These are phyloP conservation scores for Hemicordylus capensis DNA, from an alignment of 2,113 vertebrate species.

Conservation along the genomic window DNA sequence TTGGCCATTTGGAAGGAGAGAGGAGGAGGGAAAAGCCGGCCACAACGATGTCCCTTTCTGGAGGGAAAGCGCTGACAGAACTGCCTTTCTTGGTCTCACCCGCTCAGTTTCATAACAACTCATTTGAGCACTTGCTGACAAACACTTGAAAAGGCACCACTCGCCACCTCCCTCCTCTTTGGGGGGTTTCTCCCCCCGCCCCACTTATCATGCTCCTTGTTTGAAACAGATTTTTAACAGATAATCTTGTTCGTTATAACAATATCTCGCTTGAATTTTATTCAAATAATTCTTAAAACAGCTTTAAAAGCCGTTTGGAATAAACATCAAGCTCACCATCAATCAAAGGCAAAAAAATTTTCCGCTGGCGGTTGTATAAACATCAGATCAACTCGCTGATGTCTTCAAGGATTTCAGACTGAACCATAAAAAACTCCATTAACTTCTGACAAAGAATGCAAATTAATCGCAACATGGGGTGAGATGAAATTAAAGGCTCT, in stretches of 20 bases:
- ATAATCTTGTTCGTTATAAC: conserved; percentile 83
- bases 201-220: conserved; percentile 80
- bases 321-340: conserved; percentile 86
- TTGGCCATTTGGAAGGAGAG: background rate
- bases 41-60: background rate
- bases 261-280: conserved; percentile 86
- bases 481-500: conserved; percentile 98
- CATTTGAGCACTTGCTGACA: conserved; percentile 31
- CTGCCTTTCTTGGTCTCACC: background rate
- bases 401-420: conserved; percentile 97
- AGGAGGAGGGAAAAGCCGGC: conserved; percentile 45
- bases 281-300: conserved; percentile 92
- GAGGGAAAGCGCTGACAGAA: background rate
- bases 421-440: conserved; percentile 99
- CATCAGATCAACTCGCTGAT: conserved; percentile 96
- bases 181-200: conserved; percentile 64
- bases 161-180: conserved; percentile 64
- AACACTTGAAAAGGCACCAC: conserved; percentile 61
- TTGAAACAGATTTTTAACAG: conserved; percentile 88
- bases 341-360: conserved; percentile 89
- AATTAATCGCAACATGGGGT: conserved; percentile 99
- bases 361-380: conserved; percentile 99
- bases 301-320: conserved; percentile 89
- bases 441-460: conserved; percentile 99
- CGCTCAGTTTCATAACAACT: conserved; percentile 38